Evolutionary conservation across 1,140 invertebrate genomes (phyloP).

Genomic region (Drosophila ohnishii): DNA sequence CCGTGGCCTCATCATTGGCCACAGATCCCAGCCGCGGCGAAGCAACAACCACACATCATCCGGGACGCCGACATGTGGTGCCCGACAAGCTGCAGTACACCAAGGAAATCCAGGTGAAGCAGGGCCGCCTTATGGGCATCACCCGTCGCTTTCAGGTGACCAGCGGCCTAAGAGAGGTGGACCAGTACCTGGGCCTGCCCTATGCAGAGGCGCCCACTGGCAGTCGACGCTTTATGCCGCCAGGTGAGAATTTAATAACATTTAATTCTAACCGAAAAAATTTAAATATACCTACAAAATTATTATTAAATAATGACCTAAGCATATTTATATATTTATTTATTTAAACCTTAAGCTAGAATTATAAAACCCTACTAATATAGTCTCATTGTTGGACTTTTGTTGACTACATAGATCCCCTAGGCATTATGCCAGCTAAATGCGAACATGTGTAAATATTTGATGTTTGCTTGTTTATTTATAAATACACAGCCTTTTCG

Average conservation of each 20-base stretch:
- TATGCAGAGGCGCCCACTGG: constrained; percentile 96
- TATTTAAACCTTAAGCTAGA: background rate
- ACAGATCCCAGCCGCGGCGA: constrained; percentile 31
- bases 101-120: constrained; percentile 84
- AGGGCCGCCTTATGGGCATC: constrained; percentile 85
- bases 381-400: background rate
- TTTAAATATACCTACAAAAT: background rate
- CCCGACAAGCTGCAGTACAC: constrained; percentile 81
- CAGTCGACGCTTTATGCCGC: constrained; percentile 93
- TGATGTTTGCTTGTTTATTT: background rate
- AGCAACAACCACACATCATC: constrained; percentile 61
- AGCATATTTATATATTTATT: too few species aligned
- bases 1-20: constrained; percentile 30
- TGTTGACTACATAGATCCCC: background rate
- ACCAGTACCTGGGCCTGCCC: constrained; percentile 90
- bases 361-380: background rate
- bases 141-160: constrained; percentile 85
- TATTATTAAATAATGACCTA: background rate
- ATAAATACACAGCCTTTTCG: background rate
- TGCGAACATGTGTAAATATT: background rate
- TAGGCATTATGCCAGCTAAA: background rate
- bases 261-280: background rate
- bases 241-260: constrained; percentile 83
- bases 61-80: constrained; percentile 73
- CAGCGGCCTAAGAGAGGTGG: constrained; percentile 84